These are phyloP conservation scores for Sebastes fasciatus DNA, from an alignment of 2,113 vertebrate species.

Conservation along the genomic window DNA sequence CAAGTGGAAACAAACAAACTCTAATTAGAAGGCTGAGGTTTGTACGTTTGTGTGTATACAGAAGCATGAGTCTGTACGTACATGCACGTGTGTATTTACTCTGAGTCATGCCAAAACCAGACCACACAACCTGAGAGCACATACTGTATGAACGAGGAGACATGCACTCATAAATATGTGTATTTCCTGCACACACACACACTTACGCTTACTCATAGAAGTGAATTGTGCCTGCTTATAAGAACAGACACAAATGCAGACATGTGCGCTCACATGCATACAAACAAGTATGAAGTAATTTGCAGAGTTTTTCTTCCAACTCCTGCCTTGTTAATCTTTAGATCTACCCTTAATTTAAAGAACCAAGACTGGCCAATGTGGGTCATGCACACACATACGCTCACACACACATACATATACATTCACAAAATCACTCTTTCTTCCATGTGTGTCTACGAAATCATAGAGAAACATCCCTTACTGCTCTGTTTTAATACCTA, in stretches of 20 bases:
- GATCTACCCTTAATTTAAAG: not conserved
- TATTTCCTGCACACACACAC: not conserved
- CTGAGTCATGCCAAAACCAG: slow-evolving; percentile 23
- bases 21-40: slow-evolving; percentile 26
- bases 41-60: not conserved
- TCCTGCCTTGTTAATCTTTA: not conserved
- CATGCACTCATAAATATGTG: not conserved
- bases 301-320: not conserved
- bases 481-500: not conserved
- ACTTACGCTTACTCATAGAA: not conserved
- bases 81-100: not conserved
- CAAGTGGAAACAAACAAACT: slow-evolving; percentile 32
- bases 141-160: not conserved
- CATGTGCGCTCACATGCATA: not conserved
- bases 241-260: not conserved
- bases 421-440: not conserved
- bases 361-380: not conserved
- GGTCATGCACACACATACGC: too few relatives aligned
- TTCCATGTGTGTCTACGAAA: not conserved
- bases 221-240: not conserved
- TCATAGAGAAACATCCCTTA: not conserved
- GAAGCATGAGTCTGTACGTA: not conserved
- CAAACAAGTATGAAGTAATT: not conserved
- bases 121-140: slow-evolving; percentile 18
- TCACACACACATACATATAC: not conserved